Evolutionary conservation across 2,797 vertebrate genomes (phyloP).

Genomic region (Calcarius lapponicus): DNA sequence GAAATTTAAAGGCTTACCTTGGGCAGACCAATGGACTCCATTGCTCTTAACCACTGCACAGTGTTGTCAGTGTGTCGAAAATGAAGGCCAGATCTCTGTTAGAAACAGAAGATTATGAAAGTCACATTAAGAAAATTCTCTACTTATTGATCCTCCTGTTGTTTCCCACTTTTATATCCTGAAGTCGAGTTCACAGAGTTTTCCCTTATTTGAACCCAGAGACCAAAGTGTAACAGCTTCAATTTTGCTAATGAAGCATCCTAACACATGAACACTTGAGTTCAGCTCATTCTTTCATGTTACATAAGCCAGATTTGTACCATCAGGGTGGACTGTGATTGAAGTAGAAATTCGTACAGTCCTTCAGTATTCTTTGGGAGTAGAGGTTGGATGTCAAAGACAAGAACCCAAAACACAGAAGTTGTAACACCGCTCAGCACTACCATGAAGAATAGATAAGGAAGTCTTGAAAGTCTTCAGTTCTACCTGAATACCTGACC

Average conservation of each 20-base stretch:
- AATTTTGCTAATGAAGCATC: neutral
- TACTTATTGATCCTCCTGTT: neutral
- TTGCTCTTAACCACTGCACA: conserved; percentile 96
- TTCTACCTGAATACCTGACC: neutral
- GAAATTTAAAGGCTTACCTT: conserved; percentile 82
- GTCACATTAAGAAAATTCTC: neutral
- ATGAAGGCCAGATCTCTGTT: conserved; percentile 90
- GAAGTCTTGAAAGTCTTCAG: neutral
- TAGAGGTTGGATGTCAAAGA: neutral
- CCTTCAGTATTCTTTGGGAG: neutral
- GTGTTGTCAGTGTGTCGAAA: conserved; percentile 99
- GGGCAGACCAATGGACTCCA: conserved; percentile 96
- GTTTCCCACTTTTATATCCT: neutral
- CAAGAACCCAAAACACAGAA: neutral
- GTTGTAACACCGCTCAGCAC: neutral
- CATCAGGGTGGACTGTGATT: neutral
- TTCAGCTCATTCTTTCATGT: neutral
- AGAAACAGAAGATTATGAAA: neutral
- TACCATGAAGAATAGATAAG: neutral
- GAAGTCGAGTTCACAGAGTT: neutral
- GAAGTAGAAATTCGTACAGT: neutral
- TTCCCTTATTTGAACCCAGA: neutral
- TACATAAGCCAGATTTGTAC: neutral
- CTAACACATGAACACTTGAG: neutral
- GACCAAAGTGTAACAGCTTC: neutral